Evolutionary conservation across 2,888 invertebrate genomes (phyloP).

Genomic region (Xylophagus ater): DNA sequence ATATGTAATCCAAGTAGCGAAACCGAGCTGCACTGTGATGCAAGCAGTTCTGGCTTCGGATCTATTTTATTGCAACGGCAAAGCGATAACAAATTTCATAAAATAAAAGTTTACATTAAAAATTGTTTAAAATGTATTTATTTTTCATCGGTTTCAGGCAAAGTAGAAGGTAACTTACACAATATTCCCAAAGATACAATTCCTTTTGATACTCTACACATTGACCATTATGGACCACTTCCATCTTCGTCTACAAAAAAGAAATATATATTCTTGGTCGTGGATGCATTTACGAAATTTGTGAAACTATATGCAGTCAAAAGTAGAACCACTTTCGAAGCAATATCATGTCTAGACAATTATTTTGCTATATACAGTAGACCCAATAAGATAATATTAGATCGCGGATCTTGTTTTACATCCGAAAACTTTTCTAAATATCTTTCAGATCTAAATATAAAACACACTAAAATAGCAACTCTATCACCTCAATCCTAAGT

Average conservation of each 20-base stretch:
- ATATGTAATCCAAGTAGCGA: too few relatives aligned
- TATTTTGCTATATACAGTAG: background rate
- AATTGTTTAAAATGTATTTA: background rate
- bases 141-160: background rate
- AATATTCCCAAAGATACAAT: background rate
- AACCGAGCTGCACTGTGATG: too few relatives aligned
- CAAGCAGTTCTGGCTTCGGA: too few relatives aligned
- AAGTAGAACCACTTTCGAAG: background rate
- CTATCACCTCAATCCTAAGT: constrained; percentile 11
- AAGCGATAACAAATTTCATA: too few relatives aligned
- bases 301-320: background rate
- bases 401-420: constrained; percentile 11
- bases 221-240: background rate
- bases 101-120: too few relatives aligned
- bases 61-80: too few relatives aligned
- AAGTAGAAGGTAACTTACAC: too few relatives aligned
- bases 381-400: constrained; percentile 9
- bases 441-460: constrained; percentile 5
- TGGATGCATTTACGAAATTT: background rate
- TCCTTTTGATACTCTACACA: background rate
- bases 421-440: constrained; percentile 8
- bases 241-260: background rate
- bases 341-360: background rate
- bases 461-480: constrained; percentile 13
- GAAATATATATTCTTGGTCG: background rate